phyloP scores from a whole-genome alignment of 1,140 invertebrate genomes.

The Macrotrachela quadricornifera region DNA sequence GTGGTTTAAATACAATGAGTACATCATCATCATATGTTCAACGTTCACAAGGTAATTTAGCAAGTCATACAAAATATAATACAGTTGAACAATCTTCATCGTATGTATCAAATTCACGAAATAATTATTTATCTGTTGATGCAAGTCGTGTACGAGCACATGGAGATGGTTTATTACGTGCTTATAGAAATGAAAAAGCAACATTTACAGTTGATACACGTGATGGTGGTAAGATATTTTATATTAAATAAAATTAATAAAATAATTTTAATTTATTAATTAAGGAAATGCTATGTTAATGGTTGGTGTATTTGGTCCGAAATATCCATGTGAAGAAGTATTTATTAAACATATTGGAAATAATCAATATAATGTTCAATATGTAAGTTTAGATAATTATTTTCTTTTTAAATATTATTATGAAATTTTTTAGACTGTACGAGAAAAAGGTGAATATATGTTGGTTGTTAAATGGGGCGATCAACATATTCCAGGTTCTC shows the following conservation, averaged over 20 bases:
- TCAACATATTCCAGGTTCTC: conserved; percentile 83
- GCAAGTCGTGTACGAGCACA: conserved; percentile 52
- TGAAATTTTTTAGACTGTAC: background rate
- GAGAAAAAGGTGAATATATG: conserved; percentile 72
- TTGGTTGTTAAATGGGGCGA: conserved; percentile 89
- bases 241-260: background rate
- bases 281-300: conserved; percentile 78
- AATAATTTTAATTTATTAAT: conserved; percentile 13
- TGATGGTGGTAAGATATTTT: conserved; percentile 51
- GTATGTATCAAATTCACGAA: background rate
- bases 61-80: background rate
- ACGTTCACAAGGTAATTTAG: conserved; percentile 52
- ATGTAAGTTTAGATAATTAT: conserved; percentile 8
- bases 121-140: background rate
- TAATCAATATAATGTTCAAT: conserved; percentile 49
- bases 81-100: background rate
- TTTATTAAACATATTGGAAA: conserved; percentile 77
- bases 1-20: no score
- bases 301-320: conserved; percentile 78
- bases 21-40: conserved; percentile 48
- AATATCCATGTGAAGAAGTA: conserved; percentile 82
- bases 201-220: conserved; percentile 68
- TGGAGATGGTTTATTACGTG: conserved; percentile 82
- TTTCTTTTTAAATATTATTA: no score
- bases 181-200: conserved; percentile 71